phyloP scores from a whole-genome alignment of 2,113 vertebrate genomes.

The Sula dactylatra region DNA sequence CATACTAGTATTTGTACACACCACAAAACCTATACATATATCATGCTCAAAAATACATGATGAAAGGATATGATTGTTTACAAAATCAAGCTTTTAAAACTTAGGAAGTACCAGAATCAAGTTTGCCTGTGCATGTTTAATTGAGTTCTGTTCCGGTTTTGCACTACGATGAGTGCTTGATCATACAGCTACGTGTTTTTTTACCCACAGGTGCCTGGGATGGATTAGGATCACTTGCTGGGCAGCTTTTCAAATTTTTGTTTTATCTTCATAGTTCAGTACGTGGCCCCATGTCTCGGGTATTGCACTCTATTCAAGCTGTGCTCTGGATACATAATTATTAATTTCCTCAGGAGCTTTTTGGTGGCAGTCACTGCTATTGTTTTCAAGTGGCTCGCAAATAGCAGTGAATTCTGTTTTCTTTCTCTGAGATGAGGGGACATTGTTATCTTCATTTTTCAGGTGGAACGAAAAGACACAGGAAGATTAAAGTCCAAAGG shows the following conservation, averaged over 20 bases:
- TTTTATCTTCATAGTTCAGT: conserved; percentile 56
- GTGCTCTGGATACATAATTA: conserved; percentile 39
- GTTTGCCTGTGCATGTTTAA: neutral
- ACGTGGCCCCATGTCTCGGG: neutral
- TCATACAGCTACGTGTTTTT: neutral
- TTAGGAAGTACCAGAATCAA: neutral
- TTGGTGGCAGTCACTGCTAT: conserved; percentile 17
- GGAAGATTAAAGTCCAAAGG: conserved; percentile 4
- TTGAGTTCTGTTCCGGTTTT: neutral
- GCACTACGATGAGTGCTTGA: neutral
- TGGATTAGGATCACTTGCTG: conserved; percentile 59
- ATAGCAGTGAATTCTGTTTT: neutral
- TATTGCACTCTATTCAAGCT: conserved; percentile 24
- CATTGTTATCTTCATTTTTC: conserved; percentile 55
- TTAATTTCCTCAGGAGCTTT: conserved; percentile 42
- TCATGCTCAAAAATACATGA: neutral
- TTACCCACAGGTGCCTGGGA: conserved; percentile 31
- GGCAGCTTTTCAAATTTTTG: conserved; percentile 54
- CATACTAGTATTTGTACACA: neutral
- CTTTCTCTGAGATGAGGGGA: neutral
- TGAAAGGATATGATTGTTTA: neutral
- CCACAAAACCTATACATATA: neutral
- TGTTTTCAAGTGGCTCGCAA: conserved; percentile 27
- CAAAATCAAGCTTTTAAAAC: neutral
- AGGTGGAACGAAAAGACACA: neutral